A percentile compares a stretch with the other conserved stretches of the same genome.
These are phyloP conservation scores for Heliconius charithonia DNA, from an alignment of 2,888 invertebrate species.

Conservation along the genomic window DNA sequence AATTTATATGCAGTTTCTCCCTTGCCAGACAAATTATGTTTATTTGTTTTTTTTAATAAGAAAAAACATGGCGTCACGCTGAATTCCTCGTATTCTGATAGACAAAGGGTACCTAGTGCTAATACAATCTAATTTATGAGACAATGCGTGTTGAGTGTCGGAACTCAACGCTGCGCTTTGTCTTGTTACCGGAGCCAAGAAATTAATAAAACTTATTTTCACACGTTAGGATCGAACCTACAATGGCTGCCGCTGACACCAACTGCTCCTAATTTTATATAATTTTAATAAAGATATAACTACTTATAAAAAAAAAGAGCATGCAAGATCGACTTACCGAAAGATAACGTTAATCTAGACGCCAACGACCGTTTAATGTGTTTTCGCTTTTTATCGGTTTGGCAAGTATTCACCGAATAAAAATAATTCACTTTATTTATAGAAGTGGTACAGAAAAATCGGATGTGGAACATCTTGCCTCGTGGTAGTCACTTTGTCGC, in stretches of 20 bases:
- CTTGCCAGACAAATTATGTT: neutral
- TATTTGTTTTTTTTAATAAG: neutral
- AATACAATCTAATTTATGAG: neutral
- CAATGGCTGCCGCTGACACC: too few relatives aligned
- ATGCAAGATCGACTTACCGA: constrained; percentile 23
- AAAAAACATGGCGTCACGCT: neutral
- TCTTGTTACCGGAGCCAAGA: neutral
- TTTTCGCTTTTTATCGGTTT: constrained; percentile 37
- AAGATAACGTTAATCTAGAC: constrained; percentile 30
- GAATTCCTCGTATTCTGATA: too few relatives aligned
- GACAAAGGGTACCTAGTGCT: too few relatives aligned
- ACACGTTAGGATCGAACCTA: too few relatives aligned
- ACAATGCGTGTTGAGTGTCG: neutral
- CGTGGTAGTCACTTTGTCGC: constrained; percentile 13
- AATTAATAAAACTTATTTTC: neutral
- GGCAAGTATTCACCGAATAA: constrained; percentile 36
- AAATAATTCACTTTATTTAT: constrained; percentile 38
- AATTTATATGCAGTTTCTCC: neutral
- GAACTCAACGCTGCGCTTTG: neutral
- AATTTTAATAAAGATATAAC: neutral
- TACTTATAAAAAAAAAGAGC: neutral
- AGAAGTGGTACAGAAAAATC: constrained; percentile 21
- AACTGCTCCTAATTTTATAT: neutral
- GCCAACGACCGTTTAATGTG: constrained; percentile 37
- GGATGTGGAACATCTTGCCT: constrained; percentile 10